Evolutionary conservation across 2,113 vertebrate genomes (phyloP).

Genomic region (Oreocharis arfaki): DNA sequence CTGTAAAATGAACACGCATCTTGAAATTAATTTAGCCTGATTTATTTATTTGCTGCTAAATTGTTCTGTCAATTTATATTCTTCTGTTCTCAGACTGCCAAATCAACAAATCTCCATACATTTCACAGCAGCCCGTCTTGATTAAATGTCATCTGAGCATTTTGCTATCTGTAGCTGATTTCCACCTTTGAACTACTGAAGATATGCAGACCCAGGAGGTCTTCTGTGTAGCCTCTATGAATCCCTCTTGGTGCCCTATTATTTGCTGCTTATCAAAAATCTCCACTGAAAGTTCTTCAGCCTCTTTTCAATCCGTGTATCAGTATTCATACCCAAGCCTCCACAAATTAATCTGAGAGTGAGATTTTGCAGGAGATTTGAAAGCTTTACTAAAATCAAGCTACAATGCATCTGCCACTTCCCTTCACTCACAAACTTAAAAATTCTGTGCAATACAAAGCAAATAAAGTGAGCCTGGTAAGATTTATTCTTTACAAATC

Average conservation of each 20-base stretch:
- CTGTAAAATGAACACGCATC: neutral
- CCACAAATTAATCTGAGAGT: constrained; percentile 20
- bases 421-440: neutral
- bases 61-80: neutral
- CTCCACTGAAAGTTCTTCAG: neutral
- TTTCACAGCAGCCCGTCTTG: neutral
- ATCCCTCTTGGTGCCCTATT: neutral
- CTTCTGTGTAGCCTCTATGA: neutral
- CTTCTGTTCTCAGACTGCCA: neutral
- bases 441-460: neutral
- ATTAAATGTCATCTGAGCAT: neutral
- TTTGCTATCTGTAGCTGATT: neutral
- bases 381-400: constrained; percentile 16
- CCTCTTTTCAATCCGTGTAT: neutral
- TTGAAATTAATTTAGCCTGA: neutral
- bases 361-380: constrained; percentile 13
- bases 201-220: neutral
- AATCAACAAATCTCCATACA: neutral
- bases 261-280: constrained; percentile 10
- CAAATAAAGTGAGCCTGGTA: neutral
- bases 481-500: constrained; percentile 33
- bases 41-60: neutral
- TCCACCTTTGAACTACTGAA: neutral
- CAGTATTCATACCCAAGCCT: neutral
- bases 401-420: neutral